Evolutionary conservation across 1,140 invertebrate species (phyloP).

Genomic region (Linepithema humile): DNA sequence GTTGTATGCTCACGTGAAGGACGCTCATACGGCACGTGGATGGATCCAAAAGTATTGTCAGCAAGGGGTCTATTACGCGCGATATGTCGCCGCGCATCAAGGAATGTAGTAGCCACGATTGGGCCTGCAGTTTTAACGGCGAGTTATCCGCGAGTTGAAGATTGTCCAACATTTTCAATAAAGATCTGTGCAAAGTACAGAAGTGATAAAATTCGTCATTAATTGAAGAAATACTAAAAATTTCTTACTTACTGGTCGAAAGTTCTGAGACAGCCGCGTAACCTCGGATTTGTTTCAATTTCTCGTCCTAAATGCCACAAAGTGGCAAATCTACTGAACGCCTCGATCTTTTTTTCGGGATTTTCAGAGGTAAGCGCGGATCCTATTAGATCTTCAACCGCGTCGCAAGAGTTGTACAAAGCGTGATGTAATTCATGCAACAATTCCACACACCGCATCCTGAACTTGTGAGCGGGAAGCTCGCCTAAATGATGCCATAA

Average conservation of each 20-base stretch:
- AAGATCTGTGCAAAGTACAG: constrained; percentile 86
- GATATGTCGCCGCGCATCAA: constrained; percentile 91
- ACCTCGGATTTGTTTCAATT: constrained; percentile 81
- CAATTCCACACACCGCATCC: constrained; percentile 88
- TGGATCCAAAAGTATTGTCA: constrained; percentile 91
- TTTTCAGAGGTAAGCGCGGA: constrained; percentile 83
- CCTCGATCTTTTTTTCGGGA: constrained; percentile 86
- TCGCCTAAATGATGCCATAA: constrained; percentile 89
- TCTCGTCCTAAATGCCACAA: constrained; percentile 93
- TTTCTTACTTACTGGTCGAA: constrained; percentile 82
- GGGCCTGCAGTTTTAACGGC: constrained; percentile 88
- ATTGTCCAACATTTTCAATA: constrained; percentile 92
- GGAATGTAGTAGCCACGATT: constrained; percentile 90
- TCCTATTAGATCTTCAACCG: constrained; percentile 90
- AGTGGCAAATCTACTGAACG: constrained; percentile 90
- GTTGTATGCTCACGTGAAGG: constrained; percentile 92
- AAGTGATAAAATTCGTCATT: too few species aligned
- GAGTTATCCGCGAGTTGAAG: constrained; percentile 88
- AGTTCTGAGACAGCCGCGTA: constrained; percentile 82
- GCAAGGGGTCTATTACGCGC: constrained; percentile 91
- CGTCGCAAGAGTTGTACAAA: constrained; percentile 88
- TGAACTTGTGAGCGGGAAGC: constrained; percentile 86
- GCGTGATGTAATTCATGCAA: constrained; percentile 90
- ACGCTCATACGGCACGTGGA: constrained; percentile 94
- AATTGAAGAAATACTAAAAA: too few species aligned